A percentile compares a stretch with the other conserved stretches of the same genome.
phyloP scores from a whole-genome alignment of 2,888 invertebrate genomes.

The Philaethria dido region DNA sequence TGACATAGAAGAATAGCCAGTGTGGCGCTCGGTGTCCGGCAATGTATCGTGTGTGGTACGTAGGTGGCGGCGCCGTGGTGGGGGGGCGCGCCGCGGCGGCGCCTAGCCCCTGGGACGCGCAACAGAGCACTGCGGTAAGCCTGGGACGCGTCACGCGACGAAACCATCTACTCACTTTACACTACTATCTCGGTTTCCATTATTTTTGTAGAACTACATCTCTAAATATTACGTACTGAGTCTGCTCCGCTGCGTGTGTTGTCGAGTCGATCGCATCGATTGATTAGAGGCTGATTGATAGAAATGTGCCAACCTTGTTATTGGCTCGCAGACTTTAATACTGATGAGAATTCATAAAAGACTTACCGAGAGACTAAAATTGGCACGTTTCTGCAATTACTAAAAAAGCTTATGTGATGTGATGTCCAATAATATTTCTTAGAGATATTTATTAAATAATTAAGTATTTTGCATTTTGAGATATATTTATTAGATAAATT shows the following conservation, averaged over 20 bases:
- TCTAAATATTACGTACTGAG: slow-evolving; percentile 73
- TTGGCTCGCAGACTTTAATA: background rate
- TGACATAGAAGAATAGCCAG: slow-evolving; percentile 35
- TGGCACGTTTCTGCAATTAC: slow-evolving; percentile 74
- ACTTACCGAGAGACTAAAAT: slow-evolving; percentile 40
- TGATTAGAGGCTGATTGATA: slow-evolving; percentile 72
- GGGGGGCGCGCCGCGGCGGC: slow-evolving; percentile 71
- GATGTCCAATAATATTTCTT: slow-evolving; percentile 71
- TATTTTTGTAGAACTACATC: slow-evolving; percentile 76
- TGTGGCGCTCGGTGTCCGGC: slow-evolving; percentile 44
- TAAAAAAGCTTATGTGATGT: slow-evolving; percentile 81
- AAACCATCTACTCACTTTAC: slow-evolving; percentile 68
- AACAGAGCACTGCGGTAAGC: slow-evolving; percentile 78
- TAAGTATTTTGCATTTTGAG: slow-evolving; percentile 54
- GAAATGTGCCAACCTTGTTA: slow-evolving; percentile 68
- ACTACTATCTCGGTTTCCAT: slow-evolving; percentile 76
- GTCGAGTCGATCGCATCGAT: slow-evolving; percentile 75
- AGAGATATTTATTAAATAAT: slow-evolving; percentile 54
- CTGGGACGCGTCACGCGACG: slow-evolving; percentile 68
- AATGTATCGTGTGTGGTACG: slow-evolving; percentile 77
- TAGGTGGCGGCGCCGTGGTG: slow-evolving; percentile 80
- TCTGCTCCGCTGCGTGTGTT: slow-evolving; percentile 83
- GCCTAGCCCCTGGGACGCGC: slow-evolving; percentile 74
- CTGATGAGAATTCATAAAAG: background rate
- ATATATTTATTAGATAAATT: slow-evolving; percentile 53